Evolutionary conservation across 2,797 vertebrate genomes (phyloP).

Genomic region (Oreonectes daqikongensis): DNA sequence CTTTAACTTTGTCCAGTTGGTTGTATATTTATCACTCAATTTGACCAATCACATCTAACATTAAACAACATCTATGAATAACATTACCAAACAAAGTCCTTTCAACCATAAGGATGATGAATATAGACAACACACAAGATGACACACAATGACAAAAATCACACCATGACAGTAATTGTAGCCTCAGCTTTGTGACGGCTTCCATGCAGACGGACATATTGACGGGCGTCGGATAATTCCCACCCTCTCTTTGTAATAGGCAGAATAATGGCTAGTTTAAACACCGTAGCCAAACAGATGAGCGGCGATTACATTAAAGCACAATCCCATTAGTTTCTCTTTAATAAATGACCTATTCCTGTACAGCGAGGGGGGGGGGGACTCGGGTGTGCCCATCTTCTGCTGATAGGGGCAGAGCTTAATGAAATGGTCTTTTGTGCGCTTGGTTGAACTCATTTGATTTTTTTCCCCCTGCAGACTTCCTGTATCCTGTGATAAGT

Average conservation of each 20-base stretch:
- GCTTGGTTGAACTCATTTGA: conserved; percentile 62
- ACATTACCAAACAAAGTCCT: background rate
- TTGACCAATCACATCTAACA: background rate
- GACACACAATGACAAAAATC: conserved; percentile 38
- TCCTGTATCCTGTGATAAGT: conserved; percentile 88
- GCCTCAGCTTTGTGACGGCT: conserved; percentile 31
- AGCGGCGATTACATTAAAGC: conserved; percentile 57
- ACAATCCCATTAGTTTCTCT: conserved; percentile 61
- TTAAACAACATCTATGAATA: background rate
- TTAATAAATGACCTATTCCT: conserved; percentile 59
- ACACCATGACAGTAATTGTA: conserved; percentile 32
- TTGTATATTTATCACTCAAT: background rate
- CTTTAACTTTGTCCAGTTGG: background rate
- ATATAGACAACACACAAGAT: conserved; percentile 30
- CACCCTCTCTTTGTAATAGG: conserved; percentile 46
- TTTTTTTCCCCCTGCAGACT: conserved; percentile 66
- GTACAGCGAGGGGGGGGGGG: conserved; percentile 21
- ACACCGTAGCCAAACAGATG: conserved; percentile 54
- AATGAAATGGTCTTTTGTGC: conserved; percentile 64
- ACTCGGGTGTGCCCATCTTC: conserved; percentile 46
- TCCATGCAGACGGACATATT: conserved; percentile 38
- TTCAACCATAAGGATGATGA: conserved; percentile 16
- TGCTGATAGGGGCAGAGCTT: conserved; percentile 56
- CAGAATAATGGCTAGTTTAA: conserved; percentile 57
- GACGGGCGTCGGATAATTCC: conserved; percentile 40